These are phyloP conservation scores for Galaxea fascicularis DNA, from an alignment of 92 coral and sea anemone genomes.

Conservation along the genomic window DNA sequence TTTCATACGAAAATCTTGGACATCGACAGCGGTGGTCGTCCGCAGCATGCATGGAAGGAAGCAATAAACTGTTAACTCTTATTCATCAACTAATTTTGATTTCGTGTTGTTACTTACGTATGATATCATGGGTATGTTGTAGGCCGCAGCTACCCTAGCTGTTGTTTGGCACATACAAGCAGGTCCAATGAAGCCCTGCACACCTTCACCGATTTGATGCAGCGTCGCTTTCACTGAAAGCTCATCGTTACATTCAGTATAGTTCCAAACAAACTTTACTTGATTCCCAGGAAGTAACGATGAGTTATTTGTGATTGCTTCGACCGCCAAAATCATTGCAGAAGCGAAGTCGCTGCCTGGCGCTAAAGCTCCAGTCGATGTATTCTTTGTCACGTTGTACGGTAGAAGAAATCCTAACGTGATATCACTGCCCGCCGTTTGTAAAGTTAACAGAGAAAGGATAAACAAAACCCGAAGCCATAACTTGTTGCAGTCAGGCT, in stretches of 20 bases:
- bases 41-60: not conserved
- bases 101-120: slow-evolving; percentile 78
- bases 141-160: slow-evolving; percentile 82
- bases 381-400: slow-evolving; percentile 9
- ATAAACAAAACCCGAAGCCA: slow-evolving; percentile 41
- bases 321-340: slow-evolving; percentile 69
- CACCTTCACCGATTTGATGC: slow-evolving; percentile 57
- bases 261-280: slow-evolving; percentile 64
- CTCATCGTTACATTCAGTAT: slow-evolving; percentile 63
- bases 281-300: slow-evolving; percentile 51
- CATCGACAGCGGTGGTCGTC: not conserved
- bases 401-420: slow-evolving; percentile 41
- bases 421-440: slow-evolving; percentile 3
- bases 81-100: not conserved
- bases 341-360: slow-evolving; percentile 59
- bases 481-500: slow-evolving; percentile 34
- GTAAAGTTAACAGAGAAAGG: slow-evolving; percentile 25
- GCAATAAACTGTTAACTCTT: not conserved
- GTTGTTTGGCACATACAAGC: slow-evolving; percentile 80
- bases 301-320: slow-evolving; percentile 55
- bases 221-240: slow-evolving; percentile 44
- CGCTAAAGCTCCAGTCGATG: not conserved
- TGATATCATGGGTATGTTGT: slow-evolving; percentile 85
- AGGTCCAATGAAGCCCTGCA: slow-evolving; percentile 85
- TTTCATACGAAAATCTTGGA: too few species aligned